phyloP scores from a whole-genome alignment of 2,888 invertebrate genomes.

The Eutolmus rufibarbis region DNA sequence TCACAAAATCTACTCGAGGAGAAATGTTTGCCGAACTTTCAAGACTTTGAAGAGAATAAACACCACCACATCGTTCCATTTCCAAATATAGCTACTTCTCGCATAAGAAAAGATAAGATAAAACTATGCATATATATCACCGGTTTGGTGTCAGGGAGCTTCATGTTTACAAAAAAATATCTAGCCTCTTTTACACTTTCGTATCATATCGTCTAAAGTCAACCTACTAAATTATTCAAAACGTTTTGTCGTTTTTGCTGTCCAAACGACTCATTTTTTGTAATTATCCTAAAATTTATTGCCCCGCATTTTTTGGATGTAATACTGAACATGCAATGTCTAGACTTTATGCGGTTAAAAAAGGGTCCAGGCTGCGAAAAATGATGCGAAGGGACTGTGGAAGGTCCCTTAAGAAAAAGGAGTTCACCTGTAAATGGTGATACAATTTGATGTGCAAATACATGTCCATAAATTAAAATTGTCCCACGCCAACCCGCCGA shows the following conservation, averaged over 20 bases:
- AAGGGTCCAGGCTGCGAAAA: neutral
- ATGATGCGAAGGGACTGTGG: too few relatives aligned
- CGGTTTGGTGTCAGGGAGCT: neutral
- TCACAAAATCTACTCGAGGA: neutral
- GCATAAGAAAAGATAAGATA: neutral
- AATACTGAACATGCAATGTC: neutral
- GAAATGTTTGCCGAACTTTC: neutral
- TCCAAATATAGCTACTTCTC: neutral
- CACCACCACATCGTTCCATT: neutral
- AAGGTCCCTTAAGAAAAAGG: too few relatives aligned
- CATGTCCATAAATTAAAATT: neutral
- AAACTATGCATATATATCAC: neutral
- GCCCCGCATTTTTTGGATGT: neutral
- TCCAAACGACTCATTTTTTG: neutral
- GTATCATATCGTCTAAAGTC: neutral
- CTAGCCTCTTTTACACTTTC: neutral
- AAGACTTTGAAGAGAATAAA: neutral
- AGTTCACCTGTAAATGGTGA: too few relatives aligned
- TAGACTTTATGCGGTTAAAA: neutral
- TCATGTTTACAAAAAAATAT: neutral
- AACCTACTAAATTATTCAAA: neutral
- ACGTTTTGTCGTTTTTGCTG: neutral
- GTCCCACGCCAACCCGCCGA: neutral
- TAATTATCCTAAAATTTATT: neutral
- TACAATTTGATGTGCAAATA: neutral